Base-by-base conservation (phyloP, 53 echinoderm and acorn worm species). In the Stichopus horrens region DNA sequence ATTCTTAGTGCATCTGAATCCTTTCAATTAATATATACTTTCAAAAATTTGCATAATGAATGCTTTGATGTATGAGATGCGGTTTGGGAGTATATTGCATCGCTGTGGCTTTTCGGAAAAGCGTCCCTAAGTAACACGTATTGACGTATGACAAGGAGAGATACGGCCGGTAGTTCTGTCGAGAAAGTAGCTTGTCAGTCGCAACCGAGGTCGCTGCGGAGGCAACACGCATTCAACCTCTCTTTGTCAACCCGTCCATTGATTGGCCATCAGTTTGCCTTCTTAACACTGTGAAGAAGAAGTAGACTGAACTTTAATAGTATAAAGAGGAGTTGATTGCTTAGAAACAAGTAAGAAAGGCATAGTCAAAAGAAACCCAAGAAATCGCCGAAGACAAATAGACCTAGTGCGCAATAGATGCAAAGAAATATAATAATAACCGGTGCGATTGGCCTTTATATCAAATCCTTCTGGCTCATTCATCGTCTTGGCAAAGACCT, bases 21-120 rank as follows among this genome's bases (percentile, higher is more conserved):
- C 85, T 85, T 85, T 85, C 85, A 85, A 85, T 85, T 85, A 68
- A 85, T 85, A 85, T 85, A 85, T 85, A 67, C 85, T 67, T 85
- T 59, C 57, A 59, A 85, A 85, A 85, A 85, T 85, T 85, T 85
- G 85, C 85, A 85, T 85, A 85, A 66, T 85, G 85, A 85, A 66
- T 37, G 65, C 67, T 85, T 85, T 85, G 85, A 85, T 85, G 85
- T 85, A 85, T 65, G 85, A 68, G 85, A 85, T 85, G 85, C 71
- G 85, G 85, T 85, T 85, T 68, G 66, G 85, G 85, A 63, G 52
- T 63, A 65, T 85, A 85, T 85, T 85, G 85, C 65, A 66, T 85
- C 67, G 85, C 65, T 66, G 85, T 67, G 85, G 85, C 59, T 85
- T 81, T 37, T 85, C 37, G 23, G 63, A 53, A 85, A 65, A 85